Conservation (phyloP, 2,888 invertebrate genomes). For the Drosophila austrosaltans region DNA sequence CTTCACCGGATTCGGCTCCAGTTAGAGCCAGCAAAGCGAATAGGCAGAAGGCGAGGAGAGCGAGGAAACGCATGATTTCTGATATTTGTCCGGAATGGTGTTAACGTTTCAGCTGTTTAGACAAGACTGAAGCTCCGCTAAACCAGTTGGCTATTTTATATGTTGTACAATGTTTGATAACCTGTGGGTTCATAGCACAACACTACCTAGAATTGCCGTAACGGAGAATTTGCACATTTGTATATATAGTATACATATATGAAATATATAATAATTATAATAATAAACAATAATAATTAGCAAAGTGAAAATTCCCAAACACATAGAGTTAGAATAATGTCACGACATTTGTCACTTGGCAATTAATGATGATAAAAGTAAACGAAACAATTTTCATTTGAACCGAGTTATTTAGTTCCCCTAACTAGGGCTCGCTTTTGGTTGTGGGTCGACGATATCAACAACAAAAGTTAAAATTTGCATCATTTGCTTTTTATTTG, state of each 20-base stretch:
- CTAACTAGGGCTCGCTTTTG: not conserved
- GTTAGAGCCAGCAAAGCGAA: slow-evolving; percentile 48
- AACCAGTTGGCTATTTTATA: slow-evolving; percentile 39
- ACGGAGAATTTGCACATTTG: not conserved
- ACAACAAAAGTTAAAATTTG: slow-evolving; percentile 26
- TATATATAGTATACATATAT: too few relatives aligned
- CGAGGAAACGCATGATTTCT: slow-evolving; percentile 56
- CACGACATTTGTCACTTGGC: slow-evolving; percentile 33
- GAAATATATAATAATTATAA: not conserved
- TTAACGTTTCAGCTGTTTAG: slow-evolving; percentile 27
- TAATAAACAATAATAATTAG: slow-evolving; percentile 5
- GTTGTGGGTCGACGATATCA: not conserved
- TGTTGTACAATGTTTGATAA: slow-evolving; percentile 15
- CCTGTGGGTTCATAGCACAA: slow-evolving; percentile 2
- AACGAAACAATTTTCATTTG: not conserved
- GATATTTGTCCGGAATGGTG: not conserved
- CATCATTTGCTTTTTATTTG: slow-evolving; percentile 20
- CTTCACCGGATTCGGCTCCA: slow-evolving; percentile 13
- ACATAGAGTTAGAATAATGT: slow-evolving; percentile 1
- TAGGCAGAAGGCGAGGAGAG: slow-evolving; percentile 55
- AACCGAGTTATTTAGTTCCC: not conserved
- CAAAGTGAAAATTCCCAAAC: slow-evolving; percentile 11
- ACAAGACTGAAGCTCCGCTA: slow-evolving; percentile 42
- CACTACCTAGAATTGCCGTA: not conserved
- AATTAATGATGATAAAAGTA: slow-evolving; percentile 13